Conservation (phyloP, 2,113 vertebrate genomes). For the Passer montanus region DNA sequence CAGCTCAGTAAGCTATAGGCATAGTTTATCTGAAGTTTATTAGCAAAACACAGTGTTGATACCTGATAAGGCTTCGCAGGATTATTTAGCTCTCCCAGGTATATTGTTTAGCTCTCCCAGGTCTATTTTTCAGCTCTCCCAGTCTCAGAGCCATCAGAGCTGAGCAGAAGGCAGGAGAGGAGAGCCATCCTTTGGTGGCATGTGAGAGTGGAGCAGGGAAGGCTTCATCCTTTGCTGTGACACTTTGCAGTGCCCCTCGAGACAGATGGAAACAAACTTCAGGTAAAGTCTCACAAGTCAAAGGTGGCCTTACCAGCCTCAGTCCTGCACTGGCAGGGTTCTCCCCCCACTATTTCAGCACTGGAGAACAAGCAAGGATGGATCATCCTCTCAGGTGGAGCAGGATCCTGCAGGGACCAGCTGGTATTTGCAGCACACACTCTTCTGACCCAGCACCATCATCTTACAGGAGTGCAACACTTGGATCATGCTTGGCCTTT, state of each 20-base stretch:
- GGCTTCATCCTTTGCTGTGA: background rate
- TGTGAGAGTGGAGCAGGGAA: background rate
- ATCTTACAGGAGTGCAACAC: background rate
- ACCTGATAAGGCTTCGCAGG: background rate
- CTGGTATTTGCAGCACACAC: background rate
- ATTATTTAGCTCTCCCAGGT: background rate
- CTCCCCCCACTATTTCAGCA: accelerated
- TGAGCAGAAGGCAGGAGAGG: background rate
- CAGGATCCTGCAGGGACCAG: background rate
- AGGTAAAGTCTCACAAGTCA: background rate
- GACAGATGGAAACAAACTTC: background rate
- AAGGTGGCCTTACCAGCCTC: background rate
- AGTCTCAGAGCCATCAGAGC: background rate
- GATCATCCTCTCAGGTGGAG: background rate
- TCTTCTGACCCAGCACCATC: background rate
- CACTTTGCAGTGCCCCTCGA: background rate
- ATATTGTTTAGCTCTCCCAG: background rate
- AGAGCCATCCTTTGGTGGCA: background rate
- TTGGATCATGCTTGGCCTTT: background rate
- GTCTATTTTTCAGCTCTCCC: background rate
- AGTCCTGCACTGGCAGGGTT: background rate
- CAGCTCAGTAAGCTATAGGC: background rate
- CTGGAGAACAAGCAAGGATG: background rate
- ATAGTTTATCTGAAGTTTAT: background rate
- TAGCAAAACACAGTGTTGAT: background rate